These are phyloP conservation scores for Vulpes vulpes DNA, from an alignment of 2,113 vertebrate genomes.

Conservation along the genomic window DNA sequence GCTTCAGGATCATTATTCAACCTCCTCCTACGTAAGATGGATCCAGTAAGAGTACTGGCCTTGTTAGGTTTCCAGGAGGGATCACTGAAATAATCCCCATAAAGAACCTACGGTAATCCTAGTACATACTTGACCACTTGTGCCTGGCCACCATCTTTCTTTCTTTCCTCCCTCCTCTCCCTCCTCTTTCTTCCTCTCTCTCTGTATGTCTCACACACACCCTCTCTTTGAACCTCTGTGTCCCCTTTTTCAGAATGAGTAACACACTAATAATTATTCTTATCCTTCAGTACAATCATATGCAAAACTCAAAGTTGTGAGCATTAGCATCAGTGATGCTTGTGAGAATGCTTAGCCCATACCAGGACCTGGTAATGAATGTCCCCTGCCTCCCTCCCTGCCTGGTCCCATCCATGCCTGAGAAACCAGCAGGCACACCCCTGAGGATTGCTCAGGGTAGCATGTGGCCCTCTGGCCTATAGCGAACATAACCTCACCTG, in stretches of 20 bases:
- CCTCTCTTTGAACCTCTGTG: neutral
- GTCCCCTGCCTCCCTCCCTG: neutral
- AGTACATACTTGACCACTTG: neutral
- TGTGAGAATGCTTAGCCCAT: neutral
- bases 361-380: too few species aligned
- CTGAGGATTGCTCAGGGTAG: neutral
- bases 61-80: neutral
- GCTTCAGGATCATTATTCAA: neutral
- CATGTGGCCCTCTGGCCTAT: neutral
- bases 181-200: neutral
- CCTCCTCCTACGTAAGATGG: neutral
- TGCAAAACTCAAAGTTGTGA: neutral
- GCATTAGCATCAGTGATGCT: neutral
- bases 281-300: neutral
- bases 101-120: neutral
- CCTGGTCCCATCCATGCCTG: neutral
- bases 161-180: neutral
- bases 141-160: accelerated
- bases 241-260: neutral
- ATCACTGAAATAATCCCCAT: neutral
- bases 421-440: neutral
- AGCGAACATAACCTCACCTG: neutral
- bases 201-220: neutral
- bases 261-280: neutral
- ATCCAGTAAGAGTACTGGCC: neutral